Base-by-base conservation (phyloP, 2,113 vertebrate genomes). In the Dendropsophus ebraccatus region DNA sequence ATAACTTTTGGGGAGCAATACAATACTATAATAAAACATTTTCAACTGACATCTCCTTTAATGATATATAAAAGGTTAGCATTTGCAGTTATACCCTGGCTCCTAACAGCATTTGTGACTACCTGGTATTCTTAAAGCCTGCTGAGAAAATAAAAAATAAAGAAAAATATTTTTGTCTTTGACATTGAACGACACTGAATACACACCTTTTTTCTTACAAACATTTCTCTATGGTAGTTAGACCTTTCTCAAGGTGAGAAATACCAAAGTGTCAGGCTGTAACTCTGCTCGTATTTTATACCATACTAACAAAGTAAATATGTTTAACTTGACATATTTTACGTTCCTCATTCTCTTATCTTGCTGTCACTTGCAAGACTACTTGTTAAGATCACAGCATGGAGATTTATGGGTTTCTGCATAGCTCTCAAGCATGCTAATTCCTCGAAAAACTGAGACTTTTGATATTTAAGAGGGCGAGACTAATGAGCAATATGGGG, bases 241-340 rank as follows among this genome's bases (percentile, higher is more conserved):
- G 76, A 58, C 76, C 76, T 80, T 86, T 58, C 65, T 86, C 62
- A 79, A 86, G 84, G 84, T 86, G 84, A 80, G 84, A 86, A 79
- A 86, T 86, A 86, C 84, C 84, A 73, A 73, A 80, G 76, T 86
- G 84, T 86, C 84, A 80, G 65, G 50, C 67, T 80, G 65, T 72
- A 86, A 72, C 76, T 41, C 75, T 28, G 76, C 75, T 86, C 76
- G 49, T 86, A 86, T 80, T 86, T 86, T 80, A 80, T 80, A 45
- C 62, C 49, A 72, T 23, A 86, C 49, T 80, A 69, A 60, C 75
- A 86, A 86, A 86, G 84, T 80, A 86, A 80, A 86, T 80, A 80
- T 79, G 84, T 87, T 87, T 87, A 81, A 87, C 78, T 81, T 87
- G 85, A 87, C 78, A 81, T 87, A 87, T 73, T 87, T 87, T 41